These are phyloP conservation scores for Nasonovia ribisnigri DNA, from an alignment of 2,888 invertebrate genomes.

Conservation along the genomic window DNA sequence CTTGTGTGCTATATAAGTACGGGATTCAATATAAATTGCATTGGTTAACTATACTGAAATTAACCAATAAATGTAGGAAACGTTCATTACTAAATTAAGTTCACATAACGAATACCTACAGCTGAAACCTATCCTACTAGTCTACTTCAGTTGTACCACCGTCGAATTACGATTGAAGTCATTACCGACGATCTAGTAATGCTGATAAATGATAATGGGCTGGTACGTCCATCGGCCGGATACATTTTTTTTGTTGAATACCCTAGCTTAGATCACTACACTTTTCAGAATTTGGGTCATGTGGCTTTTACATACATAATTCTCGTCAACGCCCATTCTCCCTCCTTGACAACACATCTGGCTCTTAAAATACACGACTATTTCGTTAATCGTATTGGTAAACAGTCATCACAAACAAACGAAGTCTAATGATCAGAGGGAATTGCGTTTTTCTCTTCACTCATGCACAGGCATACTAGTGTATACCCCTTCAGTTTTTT, in stretches of 20 bases:
- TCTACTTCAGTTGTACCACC: neutral
- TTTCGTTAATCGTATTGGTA: conserved; percentile 31
- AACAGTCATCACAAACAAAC: conserved; percentile 51
- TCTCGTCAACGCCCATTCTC: neutral
- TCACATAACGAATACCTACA: neutral
- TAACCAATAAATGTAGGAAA: neutral
- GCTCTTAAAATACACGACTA: neutral
- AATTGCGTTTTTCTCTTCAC: conserved; percentile 19
- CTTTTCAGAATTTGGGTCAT: neutral
- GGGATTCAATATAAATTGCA: neutral
- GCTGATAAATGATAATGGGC: neutral
- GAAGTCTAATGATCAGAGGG: conserved; percentile 11
- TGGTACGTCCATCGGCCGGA: neutral
- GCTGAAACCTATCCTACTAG: neutral
- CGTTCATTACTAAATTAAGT: neutral
- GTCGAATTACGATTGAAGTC: conserved; percentile 8
- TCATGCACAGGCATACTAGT: neutral
- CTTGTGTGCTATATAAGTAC: too few species aligned
- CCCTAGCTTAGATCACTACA: neutral
- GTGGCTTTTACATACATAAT: neutral
- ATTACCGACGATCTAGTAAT: neutral
- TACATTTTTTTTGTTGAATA: neutral
- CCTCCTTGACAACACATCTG: too few species aligned
- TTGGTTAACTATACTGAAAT: neutral
- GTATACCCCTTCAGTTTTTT: neutral